phyloP scores from a whole-genome alignment of 2,888 invertebrate species.

The Sepiola atlantica region DNA sequence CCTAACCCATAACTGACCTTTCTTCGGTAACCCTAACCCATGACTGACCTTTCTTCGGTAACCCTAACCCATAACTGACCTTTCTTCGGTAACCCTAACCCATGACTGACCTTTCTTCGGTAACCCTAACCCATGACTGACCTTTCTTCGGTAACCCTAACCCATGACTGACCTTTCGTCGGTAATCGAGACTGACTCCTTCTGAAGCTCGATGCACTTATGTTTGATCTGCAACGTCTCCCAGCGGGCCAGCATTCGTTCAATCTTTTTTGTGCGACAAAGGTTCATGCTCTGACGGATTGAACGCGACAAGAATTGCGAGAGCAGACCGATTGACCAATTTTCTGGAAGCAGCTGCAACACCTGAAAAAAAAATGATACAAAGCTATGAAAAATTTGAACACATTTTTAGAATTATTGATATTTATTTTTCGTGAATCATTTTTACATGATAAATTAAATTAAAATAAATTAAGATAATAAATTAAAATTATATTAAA shows the following conservation, averaged over 20 bases:
- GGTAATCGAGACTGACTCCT: slow-evolving; percentile 70
- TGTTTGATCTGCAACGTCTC: slow-evolving; percentile 74
- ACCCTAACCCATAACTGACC: too few species aligned
- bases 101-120: slow-evolving; percentile 75
- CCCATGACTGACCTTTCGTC: slow-evolving; percentile 75
- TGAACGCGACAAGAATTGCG: slow-evolving; percentile 74
- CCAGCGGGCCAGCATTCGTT: slow-evolving; percentile 74
- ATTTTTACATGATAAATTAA: too few species aligned
- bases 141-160: slow-evolving; percentile 75
- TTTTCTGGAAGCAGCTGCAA: slow-evolving; percentile 75
- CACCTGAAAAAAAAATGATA: slow-evolving; percentile 62
- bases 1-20: too few species aligned
- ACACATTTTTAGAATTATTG: too few species aligned
- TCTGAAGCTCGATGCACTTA: slow-evolving; percentile 68
- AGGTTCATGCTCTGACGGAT: slow-evolving; percentile 74
- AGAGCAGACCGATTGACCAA: slow-evolving; percentile 76
- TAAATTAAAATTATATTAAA: too few species aligned
- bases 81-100: slow-evolving; percentile 75
- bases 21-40: slow-evolving; percentile 76
- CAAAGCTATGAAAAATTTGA: neutral
- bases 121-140: too few species aligned
- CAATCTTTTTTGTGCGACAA: slow-evolving; percentile 71
- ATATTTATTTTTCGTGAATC: too few species aligned
- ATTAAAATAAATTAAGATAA: too few species aligned
- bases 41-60: slow-evolving; percentile 75